Base-by-base conservation (phyloP, 2,888 invertebrate species). In the Corythucha ciliata region DNA sequence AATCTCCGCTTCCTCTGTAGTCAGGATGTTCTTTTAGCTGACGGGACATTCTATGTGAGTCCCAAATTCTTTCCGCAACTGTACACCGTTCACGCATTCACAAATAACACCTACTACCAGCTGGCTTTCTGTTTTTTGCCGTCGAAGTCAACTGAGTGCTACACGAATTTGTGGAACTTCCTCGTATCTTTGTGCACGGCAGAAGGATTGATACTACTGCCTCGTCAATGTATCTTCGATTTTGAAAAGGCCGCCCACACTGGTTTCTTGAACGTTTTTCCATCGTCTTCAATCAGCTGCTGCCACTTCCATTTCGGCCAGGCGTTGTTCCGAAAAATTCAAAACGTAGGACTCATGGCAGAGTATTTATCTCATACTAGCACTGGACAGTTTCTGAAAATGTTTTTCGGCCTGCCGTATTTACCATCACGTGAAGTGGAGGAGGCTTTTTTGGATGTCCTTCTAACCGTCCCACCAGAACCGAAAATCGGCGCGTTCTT, bases 41-140 rank as follows among this genome's bases (percentile, higher is more conserved):
- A n/a, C n/a, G n/a, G n/a, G n/a, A n/a, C n/a, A n/a, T n/a, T n/a
- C n/a, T n/a, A n/a, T n/a, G n/a, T n/a, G n/a, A n/a, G n/a, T n/a
- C n/a, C n/a, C n/a, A n/a, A n/a, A n/a, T n/a, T n/a, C n/a, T n/a
- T n/a, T n/a, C n/a, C n/a, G n/a, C n/a, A n/a, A n/a, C n/a, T n/a
- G n/a, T n/a, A n/a, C n/a, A n/a, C n/a, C n/a, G n/a, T n/a, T n/a
- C n/a, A n/a, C n/a, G n/a, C 16, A 24, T 25, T 36, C 20, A 25
- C 12, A 10, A 41, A 41, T 22, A 36, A 14, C 22, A 36, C 22
- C 5, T 36, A 36, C 16, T 22, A 36, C 37, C 37, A 36, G 22
- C 22, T 36, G 37, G 37, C 37, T 21, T 36, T 14, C 37, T 36
- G 37, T 22, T 36, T 36, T 36, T 14, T 36, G 22, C 37, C 37